Evolutionary conservation across 2,888 invertebrate species (phyloP), one percentile per base, ranked within the genome.

Genomic region (Troilus luridus): DNA sequence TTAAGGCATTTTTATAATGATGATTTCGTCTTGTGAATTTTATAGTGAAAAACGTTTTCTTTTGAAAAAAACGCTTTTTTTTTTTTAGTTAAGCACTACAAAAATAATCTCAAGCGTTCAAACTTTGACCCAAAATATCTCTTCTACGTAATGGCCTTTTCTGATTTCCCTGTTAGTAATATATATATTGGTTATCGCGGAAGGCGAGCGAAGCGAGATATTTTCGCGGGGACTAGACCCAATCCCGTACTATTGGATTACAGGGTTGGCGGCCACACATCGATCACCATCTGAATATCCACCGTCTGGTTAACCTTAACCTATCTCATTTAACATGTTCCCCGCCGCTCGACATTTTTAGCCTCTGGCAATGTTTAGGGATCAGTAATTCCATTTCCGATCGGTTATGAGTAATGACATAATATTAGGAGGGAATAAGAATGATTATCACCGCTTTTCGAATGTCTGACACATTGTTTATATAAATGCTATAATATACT

Each of bases 241-340:
- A 17, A 27, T 41, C 19, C 72, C 8, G 1, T 9, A 41, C 27
- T 77, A 77, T 77, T 77, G 72, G 72, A 77, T 77, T 77, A 77
- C 72, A 8, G 72, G 14, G 17, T 77, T 77, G 41, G 72, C 19
- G 0, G 8, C 41, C 72, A 77, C 27, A 8, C 72, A 41, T 77
- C 72, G 72, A 77, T 41, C 72, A 77, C 72, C 72, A 41, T 77
- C 72, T 77, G 72, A 77, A 77, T 77, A 77, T 77, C 72, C 41
- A 77, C 72, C 72, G 17, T 8, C 72, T 77, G 14, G 27, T 24
- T 77, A 77, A 27, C 27, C 17, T 17, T 19, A 77, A 7, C 72
- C 72, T 17, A 17, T 77, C 72, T 41, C 27, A 41, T 77, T 77
- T 77, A 77, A 41, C 72, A 27, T 17, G 17, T 10, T 27, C 3